phyloP scores from a whole-genome alignment of 2,113 vertebrate genomes.

The Lepus timidus region DNA sequence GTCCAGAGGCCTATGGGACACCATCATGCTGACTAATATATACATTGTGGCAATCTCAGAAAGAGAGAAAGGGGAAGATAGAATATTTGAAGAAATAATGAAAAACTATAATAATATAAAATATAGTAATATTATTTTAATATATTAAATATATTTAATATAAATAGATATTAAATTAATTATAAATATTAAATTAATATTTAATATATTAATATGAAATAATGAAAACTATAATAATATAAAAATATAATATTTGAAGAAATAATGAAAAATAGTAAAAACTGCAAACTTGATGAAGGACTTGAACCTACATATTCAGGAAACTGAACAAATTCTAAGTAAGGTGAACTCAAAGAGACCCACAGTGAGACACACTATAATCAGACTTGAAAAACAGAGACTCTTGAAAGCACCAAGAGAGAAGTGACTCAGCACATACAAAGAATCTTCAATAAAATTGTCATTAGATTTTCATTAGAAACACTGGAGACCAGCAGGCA shows the following conservation, averaged over 20 bases:
- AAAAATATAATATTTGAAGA: not conserved
- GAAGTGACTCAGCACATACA: not conserved
- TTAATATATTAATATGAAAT: too few relatives aligned
- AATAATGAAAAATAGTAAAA: not conserved
- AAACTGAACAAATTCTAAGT: not conserved
- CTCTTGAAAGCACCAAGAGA: not conserved
- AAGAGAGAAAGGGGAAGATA: not conserved
- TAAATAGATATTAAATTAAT: too few relatives aligned
- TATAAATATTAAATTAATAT: too few relatives aligned
- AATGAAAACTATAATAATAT: too few relatives aligned
- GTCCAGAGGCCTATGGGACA: not conserved
- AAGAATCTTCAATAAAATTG: not conserved
- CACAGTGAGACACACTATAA: not conserved
- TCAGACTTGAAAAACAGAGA: not conserved
- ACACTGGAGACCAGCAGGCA: not conserved
- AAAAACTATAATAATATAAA: not conserved
- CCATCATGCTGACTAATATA: not conserved
- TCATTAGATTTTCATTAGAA: not conserved
- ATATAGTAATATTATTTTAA: too few relatives aligned
- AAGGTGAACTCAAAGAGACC: too few relatives aligned
- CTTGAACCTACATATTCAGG: not conserved
- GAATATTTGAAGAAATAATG: not conserved
- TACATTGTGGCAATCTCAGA: not conserved
- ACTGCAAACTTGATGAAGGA: not conserved
- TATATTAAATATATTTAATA: too few relatives aligned